phyloP scores from a whole-genome alignment of 1,140 invertebrate species.

The Orchesella cincta region DNA sequence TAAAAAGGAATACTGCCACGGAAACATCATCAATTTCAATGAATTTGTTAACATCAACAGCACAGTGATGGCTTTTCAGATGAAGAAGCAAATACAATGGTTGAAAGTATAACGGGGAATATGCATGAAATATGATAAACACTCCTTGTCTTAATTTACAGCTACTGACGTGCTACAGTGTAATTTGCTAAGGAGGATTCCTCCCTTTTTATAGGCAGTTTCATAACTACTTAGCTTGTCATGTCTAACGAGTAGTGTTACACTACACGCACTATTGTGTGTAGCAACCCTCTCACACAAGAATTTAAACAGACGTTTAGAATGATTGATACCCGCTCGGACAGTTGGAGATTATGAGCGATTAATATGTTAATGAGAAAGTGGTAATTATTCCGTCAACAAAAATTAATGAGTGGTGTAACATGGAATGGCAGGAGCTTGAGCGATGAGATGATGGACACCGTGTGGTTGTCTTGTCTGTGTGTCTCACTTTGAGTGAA shows the following conservation, averaged over 20 bases:
- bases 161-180: too few species aligned
- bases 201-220: not conserved
- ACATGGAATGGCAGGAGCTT: not conserved
- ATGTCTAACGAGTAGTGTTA: not conserved
- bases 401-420: not conserved
- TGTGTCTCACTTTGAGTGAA: too few species aligned
- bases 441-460: not conserved
- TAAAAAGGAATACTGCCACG: too few species aligned
- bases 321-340: not conserved
- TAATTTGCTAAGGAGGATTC: too few species aligned
- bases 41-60: too few species aligned
- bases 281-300: not conserved
- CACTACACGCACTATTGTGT: not conserved
- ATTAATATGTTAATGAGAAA: slow-evolving; percentile 12
- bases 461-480: too few species aligned
- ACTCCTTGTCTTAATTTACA: slow-evolving; percentile 12
- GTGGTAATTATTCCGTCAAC: not conserved
- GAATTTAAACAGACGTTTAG: not conserved
- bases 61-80: too few species aligned
- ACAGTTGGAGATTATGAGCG: not conserved
- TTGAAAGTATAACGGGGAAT: too few species aligned
- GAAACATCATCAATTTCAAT: too few species aligned
- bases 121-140: not conserved
- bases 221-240: not conserved
- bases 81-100: too few species aligned